A percentile compares a stretch with the other conserved stretches of the same genome.
phyloP scores from a whole-genome alignment of 92 coral and sea anemone species.

The Palythoa grandiflora region DNA sequence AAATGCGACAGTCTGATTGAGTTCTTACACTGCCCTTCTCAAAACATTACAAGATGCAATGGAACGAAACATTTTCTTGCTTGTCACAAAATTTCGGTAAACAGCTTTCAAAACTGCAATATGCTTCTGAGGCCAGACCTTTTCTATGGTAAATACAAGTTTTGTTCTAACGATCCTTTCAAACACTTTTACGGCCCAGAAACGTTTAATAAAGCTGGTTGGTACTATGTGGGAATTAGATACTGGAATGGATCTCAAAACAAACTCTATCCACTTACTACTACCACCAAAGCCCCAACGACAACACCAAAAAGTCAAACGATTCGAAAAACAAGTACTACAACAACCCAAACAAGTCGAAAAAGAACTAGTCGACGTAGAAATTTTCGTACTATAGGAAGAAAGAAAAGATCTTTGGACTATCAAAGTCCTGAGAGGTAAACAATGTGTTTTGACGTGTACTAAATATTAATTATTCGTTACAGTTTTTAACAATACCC shows the following conservation, averaged over 20 bases:
- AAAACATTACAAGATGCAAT: not conserved
- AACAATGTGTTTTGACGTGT: not conserved
- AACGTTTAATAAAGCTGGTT: slow-evolving; percentile 30
- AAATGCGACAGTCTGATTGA: not conserved
- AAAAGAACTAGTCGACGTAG: not conserved
- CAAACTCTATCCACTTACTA: slow-evolving; percentile 20
- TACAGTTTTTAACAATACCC: too few species aligned
- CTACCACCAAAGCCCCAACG: slow-evolving; percentile 29
- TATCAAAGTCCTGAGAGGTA: not conserved
- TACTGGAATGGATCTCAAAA: slow-evolving; percentile 38
- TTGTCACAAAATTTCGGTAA: slow-evolving; percentile 13
- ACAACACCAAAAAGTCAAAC: not conserved
- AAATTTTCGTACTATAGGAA: too few species aligned
- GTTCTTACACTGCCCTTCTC: not conserved
- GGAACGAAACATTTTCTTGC: slow-evolving; percentile 5
- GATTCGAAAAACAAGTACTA: not conserved
- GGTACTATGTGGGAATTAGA: slow-evolving; percentile 29
- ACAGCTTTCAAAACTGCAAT: not conserved
- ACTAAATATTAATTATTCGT: too few species aligned
- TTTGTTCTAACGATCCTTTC: slow-evolving; percentile 11
- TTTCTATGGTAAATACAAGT: slow-evolving; percentile 33
- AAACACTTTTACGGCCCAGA: slow-evolving; percentile 37
- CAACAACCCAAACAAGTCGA: too few species aligned
- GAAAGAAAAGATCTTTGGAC: slow-evolving; percentile 28
- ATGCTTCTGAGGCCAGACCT: slow-evolving; percentile 9